Conservation (phyloP, 2,888 invertebrate species). For the Cybosia mesomella region DNA sequence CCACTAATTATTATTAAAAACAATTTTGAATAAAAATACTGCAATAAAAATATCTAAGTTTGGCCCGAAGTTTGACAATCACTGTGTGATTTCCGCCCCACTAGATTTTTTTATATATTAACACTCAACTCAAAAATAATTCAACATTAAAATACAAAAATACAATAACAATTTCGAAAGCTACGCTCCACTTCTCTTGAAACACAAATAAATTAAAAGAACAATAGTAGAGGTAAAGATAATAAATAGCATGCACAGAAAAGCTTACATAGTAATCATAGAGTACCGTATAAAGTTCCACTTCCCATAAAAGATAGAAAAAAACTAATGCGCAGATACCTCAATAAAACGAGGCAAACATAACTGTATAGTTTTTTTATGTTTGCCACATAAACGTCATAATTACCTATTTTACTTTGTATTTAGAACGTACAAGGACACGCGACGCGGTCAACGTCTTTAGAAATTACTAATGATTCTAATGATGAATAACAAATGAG, state of each 20-base stretch:
- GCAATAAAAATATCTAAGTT: too few species aligned
- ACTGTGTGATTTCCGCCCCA: too few species aligned
- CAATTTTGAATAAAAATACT: too few species aligned
- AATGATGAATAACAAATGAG: constrained; percentile 12
- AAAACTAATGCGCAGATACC: constrained; percentile 35
- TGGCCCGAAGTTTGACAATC: too few species aligned
- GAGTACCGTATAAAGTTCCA: constrained; percentile 38
- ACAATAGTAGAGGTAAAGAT: constrained; percentile 12
- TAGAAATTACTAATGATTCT: too few species aligned
- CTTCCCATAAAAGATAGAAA: constrained; percentile 43
- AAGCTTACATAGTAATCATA: constrained; percentile 17
- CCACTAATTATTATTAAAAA: too few species aligned
- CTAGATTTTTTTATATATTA: too few species aligned
- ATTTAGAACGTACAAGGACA: constrained; percentile 21
- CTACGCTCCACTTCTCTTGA: constrained; percentile 8
- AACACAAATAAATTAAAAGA: background rate
- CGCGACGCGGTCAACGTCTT: constrained; percentile 19
- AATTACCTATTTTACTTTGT: constrained; percentile 23
- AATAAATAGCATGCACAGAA: background rate
- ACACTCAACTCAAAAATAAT: too few species aligned
- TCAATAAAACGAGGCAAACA: constrained; percentile 34
- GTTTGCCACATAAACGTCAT: constrained; percentile 22
- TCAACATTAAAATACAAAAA: too few species aligned
- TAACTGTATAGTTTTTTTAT: constrained; percentile 37
- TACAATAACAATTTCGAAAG: background rate